Evolutionary conservation across 2,888 invertebrate genomes (phyloP), one percentile per base, ranked within the genome.

Genomic region (Platypus cylindrus): DNA sequence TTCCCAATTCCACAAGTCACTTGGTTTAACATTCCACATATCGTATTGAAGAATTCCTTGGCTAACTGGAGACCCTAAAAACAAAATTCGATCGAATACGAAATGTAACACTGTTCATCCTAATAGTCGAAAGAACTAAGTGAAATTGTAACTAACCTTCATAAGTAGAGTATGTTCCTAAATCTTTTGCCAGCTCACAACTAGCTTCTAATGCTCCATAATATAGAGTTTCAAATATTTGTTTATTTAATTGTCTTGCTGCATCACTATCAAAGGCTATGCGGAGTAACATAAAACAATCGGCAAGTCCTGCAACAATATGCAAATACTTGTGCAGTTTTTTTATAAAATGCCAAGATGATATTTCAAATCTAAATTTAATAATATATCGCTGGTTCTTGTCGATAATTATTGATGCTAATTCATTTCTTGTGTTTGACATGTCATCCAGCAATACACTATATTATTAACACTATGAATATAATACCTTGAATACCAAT

Each of bases 141-240:
- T n/a, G 9, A 17, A 30, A 16, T 17, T n/a, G n/a, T n/a, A n/a
- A 27, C 23, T 45, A 38, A 4, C 95, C 97, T 48, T 72, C 63
- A 52, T 95, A 98, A 0, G 93, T 87, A 53, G 89, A 82, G 58
- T 98, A 98, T 0, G 81, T 65, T 4, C 97, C 95, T 26, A 71
- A 54, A 52, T 74, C 71, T 56, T 84, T 75, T 2, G 97, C 91
- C 38, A 97, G 62, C 60, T 97, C 94, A 62, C 89, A 91, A 58
- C 93, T 94, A 0, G 93, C 85, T 62, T 97, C 94, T 41, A 98
- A 63, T 0, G 97, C 91, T n/a, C 85, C 91, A 62, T 83, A 93
- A 59, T 99, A 98, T 45, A 98, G 78, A 0, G 95, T 95, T 68
- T 98, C 97, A 62, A 98, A 99, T 48, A 99, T 94, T 57, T 93